Evolutionary conservation across 2,113 vertebrate species (phyloP).

Genomic region (Scophthalmus maximus): DNA sequence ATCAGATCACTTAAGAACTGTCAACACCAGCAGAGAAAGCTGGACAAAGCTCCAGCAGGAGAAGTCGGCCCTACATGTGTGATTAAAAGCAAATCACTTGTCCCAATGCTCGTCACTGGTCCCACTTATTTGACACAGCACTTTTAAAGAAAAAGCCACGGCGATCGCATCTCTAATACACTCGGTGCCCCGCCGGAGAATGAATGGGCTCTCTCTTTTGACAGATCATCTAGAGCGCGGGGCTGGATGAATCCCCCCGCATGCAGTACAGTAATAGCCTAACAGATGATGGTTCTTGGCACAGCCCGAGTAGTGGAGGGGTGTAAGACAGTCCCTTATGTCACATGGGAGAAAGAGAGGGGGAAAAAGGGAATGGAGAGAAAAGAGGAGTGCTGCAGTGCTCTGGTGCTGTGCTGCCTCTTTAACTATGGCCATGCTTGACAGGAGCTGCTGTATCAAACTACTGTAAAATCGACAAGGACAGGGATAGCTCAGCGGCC

Average conservation of each 20-base stretch:
- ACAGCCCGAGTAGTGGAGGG: conserved; percentile 68
- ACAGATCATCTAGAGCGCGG: conserved; percentile 53
- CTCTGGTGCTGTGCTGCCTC: conserved; percentile 70
- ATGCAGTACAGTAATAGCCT: conserved; percentile 72
- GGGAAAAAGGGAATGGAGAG: conserved; percentile 25
- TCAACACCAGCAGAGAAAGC: conserved; percentile 23
- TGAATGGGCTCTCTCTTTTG: conserved; percentile 60
- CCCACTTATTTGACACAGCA: conserved; percentile 39
- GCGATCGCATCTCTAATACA: conserved; percentile 30
- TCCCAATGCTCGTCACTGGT: conserved; percentile 16
- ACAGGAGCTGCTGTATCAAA: conserved; percentile 75
- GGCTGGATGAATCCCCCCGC: conserved; percentile 46
- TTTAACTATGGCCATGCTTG: conserved; percentile 70
- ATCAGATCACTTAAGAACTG: conserved; percentile 37
- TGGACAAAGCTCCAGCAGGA: not conserved
- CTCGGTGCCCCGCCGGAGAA: conserved; percentile 39
- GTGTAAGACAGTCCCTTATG: conserved; percentile 81
- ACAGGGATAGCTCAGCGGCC: conserved; percentile 51
- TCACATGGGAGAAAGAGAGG: conserved; percentile 70
- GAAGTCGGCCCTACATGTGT: conserved; percentile 8
- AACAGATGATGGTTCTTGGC: conserved; percentile 80
- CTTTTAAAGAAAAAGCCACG: conserved; percentile 20
- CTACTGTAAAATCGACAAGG: conserved; percentile 75
- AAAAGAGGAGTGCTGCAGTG: conserved; percentile 68
- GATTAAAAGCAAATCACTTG: conserved; percentile 53